These are phyloP conservation scores for Umimayanthus kanabou DNA, from an alignment of 92 coral and sea anemone species.

Conservation along the genomic window DNA sequence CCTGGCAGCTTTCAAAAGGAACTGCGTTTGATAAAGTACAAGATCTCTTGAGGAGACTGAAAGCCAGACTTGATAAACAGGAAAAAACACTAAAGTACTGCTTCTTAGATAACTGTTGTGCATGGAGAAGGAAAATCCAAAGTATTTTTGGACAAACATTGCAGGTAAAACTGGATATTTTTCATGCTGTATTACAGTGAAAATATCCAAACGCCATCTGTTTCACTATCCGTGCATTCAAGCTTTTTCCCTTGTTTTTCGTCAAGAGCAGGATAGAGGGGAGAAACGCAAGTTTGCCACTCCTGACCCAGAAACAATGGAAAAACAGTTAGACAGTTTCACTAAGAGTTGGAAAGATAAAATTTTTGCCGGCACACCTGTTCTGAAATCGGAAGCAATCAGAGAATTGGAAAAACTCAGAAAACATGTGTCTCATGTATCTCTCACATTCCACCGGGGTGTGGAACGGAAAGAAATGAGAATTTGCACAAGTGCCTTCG, in stretches of 20 bases:
- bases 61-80: slow-evolving; percentile 10
- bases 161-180: slow-evolving; percentile 38
- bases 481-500: slow-evolving; percentile 2
- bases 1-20: slow-evolving; percentile 43
- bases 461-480: slow-evolving; percentile 4
- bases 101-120: slow-evolving; percentile 41
- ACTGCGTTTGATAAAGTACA: slow-evolving; percentile 17
- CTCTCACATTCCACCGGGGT: slow-evolving; percentile 1
- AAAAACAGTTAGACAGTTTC: slow-evolving; percentile 34
- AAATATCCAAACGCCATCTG: slow-evolving; percentile 22
- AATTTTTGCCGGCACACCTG: not conserved
- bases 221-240: slow-evolving; percentile 21
- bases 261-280: slow-evolving; percentile 38
- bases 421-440: not conserved
- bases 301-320: slow-evolving; percentile 25
- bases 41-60: slow-evolving; percentile 7
- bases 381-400: not conserved
- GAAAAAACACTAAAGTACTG: not conserved
- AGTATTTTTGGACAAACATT: slow-evolving; percentile 9
- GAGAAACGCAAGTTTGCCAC: slow-evolving; percentile 33
- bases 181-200: slow-evolving; percentile 21
- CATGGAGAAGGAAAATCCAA: slow-evolving; percentile 16
- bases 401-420: not conserved
- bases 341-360: slow-evolving; percentile 18
- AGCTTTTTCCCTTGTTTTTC: slow-evolving; percentile 32